phyloP scores from a whole-genome alignment of 2,797 vertebrate species.

The Mus caroli region DNA sequence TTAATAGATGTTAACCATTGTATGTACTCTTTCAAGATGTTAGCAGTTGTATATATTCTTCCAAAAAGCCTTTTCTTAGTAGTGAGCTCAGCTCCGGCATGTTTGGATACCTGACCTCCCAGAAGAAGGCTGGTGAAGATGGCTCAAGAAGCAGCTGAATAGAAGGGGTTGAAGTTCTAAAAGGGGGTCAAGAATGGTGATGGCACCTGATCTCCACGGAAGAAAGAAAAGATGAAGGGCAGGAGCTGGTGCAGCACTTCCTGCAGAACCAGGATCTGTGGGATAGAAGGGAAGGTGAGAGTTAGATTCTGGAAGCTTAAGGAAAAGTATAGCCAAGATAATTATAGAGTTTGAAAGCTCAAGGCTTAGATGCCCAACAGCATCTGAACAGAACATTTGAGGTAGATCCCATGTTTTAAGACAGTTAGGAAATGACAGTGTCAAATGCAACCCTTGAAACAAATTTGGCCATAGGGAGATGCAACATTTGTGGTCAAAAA shows the following conservation, averaged over 20 bases:
- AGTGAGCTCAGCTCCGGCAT: background rate
- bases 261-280: background rate
- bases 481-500: background rate
- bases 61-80: background rate
- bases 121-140: background rate
- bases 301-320: background rate
- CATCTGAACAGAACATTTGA: constrained; percentile 2
- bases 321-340: background rate
- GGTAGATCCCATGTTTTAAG: background rate
- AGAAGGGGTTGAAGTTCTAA: background rate
- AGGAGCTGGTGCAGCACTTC: fast-evolving
- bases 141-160: background rate
- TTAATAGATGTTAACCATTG: background rate
- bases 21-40: background rate
- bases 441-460: background rate
- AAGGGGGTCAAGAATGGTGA: background rate
- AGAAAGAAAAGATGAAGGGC: background rate
- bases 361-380: background rate
- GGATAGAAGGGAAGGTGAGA: background rate
- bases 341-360: background rate
- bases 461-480: background rate
- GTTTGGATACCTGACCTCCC: background rate
- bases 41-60: background rate
- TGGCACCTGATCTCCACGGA: background rate
- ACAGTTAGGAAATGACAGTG: background rate